Evolutionary conservation across 2,797 vertebrate genomes (phyloP).

Genomic region (Meriones psammophilus): DNA sequence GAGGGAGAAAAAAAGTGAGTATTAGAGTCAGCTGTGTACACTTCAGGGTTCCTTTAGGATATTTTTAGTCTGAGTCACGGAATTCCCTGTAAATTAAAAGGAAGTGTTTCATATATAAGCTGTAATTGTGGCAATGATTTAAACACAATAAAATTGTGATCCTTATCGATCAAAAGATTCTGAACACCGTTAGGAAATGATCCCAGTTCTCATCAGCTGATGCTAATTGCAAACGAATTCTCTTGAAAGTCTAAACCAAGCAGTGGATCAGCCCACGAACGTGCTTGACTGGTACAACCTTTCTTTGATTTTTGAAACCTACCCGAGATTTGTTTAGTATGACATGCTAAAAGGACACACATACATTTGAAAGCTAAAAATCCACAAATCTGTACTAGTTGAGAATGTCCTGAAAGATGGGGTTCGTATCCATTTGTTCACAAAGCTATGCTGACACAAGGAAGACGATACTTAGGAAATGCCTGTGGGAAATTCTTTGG

Average conservation of each 20-base stretch:
- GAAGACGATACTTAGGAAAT: not conserved
- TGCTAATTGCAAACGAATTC: conserved; percentile 27
- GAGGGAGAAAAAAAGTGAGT: not conserved
- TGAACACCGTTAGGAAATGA: conserved; percentile 54
- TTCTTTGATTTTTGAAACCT: conserved; percentile 6
- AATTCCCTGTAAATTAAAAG: conserved; percentile 56
- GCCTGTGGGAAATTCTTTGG: not conserved
- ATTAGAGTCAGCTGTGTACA: conserved; percentile 60
- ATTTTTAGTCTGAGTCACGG: conserved; percentile 54
- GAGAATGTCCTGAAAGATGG: conserved; percentile 54
- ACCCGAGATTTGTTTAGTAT: not conserved
- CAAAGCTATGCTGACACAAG: conserved; percentile 44
- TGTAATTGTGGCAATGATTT: conserved; percentile 40
- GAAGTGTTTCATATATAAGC: conserved; percentile 64
- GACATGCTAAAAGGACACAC: not conserved
- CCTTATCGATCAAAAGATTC: conserved; percentile 64
- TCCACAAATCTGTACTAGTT: not conserved
- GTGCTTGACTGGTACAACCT: not conserved
- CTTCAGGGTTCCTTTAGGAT: conserved; percentile 6
- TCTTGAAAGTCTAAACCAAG: conserved; percentile 45
- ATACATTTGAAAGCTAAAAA: not conserved
- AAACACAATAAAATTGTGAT: conserved; percentile 57
- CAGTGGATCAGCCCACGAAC: not conserved
- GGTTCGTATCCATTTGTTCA: not conserved
- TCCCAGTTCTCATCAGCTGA: conserved; percentile 14